Conservation (phyloP, 2,888 invertebrate species). For the Agapetus fuscipes region DNA sequence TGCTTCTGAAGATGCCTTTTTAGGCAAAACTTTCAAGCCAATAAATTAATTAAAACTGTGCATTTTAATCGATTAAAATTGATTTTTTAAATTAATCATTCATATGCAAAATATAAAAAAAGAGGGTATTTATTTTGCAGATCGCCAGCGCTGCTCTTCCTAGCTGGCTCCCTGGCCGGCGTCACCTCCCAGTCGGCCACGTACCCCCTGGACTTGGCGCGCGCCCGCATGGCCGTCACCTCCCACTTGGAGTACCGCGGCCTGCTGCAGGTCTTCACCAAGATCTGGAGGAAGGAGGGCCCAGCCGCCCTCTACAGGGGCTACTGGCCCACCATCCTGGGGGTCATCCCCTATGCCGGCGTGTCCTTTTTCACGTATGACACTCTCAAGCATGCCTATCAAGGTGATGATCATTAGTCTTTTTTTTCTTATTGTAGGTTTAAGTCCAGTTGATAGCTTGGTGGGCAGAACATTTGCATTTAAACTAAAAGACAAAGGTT, state of each 20-base stretch:
- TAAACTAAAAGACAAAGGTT: too few relatives aligned
- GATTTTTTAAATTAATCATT: too few relatives aligned
- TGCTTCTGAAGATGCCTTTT: too few relatives aligned
- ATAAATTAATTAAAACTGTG: too few relatives aligned
- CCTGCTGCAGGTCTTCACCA: conserved; percentile 50
- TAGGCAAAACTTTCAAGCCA: too few relatives aligned
- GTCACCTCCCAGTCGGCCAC: conserved; percentile 90
- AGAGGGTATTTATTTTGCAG: conserved; percentile 21
- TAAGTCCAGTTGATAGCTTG: conserved; percentile 35
- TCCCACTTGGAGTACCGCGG: conserved; percentile 61
- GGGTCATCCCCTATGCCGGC: conserved; percentile 95
- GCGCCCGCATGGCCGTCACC: conserved; percentile 96
- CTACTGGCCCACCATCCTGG: conserved; percentile 81
- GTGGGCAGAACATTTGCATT: too few relatives aligned
- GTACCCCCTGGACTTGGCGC: conserved; percentile 92
- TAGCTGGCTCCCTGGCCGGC: conserved; percentile 93
- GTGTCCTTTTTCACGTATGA: conserved; percentile 97
- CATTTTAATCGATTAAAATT: too few relatives aligned
- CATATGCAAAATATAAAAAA: too few relatives aligned
- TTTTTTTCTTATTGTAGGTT: neutral
- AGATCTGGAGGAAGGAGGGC: conserved; percentile 72
- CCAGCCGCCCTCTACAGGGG: conserved; percentile 71
- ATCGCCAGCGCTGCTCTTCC: conserved; percentile 48
- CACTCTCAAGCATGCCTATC: conserved; percentile 72
- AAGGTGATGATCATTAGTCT: conserved; percentile 43